phyloP scores from a whole-genome alignment of 2,888 invertebrate species.

The Terebella lapidaria region DNA sequence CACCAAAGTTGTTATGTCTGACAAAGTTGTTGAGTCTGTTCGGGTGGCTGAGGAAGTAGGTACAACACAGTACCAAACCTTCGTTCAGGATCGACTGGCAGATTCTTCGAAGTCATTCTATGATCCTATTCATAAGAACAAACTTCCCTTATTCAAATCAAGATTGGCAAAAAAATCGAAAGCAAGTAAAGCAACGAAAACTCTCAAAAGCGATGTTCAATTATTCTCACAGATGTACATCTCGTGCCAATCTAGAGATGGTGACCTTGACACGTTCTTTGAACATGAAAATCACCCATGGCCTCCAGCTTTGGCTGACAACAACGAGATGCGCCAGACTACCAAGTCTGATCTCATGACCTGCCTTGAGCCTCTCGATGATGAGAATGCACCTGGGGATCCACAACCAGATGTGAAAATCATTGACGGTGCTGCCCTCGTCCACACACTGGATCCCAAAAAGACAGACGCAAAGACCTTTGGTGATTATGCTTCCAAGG shows the following conservation, averaged over 20 bases:
- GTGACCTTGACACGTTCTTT: background rate
- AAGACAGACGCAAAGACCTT: background rate
- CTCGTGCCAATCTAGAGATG: slow-evolving; percentile 1
- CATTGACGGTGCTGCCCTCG: background rate
- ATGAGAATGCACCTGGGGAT: background rate
- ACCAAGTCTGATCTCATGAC: background rate
- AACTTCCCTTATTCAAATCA: background rate
- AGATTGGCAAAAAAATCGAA: background rate
- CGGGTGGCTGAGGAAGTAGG: background rate
- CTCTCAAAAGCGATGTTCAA: slow-evolving; percentile 5
- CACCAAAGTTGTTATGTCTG: background rate
- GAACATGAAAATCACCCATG: slow-evolving; percentile 1
- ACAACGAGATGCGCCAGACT: background rate
- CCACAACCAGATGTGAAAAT: background rate
- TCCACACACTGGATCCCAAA: background rate
- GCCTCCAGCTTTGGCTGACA: background rate
- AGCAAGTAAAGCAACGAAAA: background rate
- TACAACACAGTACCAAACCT: background rate
- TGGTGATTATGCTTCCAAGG: background rate
- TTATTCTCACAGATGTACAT: slow-evolving; percentile 4
- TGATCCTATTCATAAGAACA: background rate
- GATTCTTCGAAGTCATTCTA: background rate
- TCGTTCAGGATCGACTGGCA: background rate
- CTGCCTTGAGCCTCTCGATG: background rate
- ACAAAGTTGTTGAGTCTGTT: background rate